phyloP scores from a whole-genome alignment of 2,888 invertebrate genomes.

The Baccha elongata region DNA sequence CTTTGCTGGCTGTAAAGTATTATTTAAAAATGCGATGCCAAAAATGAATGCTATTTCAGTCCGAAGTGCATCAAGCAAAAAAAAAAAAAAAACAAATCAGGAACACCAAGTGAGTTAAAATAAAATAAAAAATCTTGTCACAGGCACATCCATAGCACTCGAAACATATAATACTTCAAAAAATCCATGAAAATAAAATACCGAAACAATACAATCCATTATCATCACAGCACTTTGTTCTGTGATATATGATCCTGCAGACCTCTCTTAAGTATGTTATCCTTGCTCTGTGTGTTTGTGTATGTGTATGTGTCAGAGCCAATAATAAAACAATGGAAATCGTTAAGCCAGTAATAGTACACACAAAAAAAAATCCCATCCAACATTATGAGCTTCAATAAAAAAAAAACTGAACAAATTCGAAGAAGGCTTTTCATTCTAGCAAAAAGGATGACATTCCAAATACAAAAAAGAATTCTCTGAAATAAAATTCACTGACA shows the following conservation, averaged over 20 bases:
- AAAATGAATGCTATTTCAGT: slow-evolving; percentile 31
- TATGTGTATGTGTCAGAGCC: slow-evolving; percentile 38
- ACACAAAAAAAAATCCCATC: slow-evolving; percentile 6
- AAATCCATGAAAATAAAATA: slow-evolving; percentile 57
- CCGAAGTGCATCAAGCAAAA: slow-evolving; percentile 22
- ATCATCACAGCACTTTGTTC: slow-evolving; percentile 42
- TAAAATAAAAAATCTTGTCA: not conserved
- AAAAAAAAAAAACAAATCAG: slow-evolving; percentile 19
- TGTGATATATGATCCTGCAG: slow-evolving; percentile 51
- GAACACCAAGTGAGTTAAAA: not conserved
- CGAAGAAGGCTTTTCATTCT: slow-evolving; percentile 24
- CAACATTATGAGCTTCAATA: not conserved
- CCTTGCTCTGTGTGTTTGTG: slow-evolving; percentile 14
- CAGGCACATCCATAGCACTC: slow-evolving; percentile 1
- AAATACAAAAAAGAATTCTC: not conserved
- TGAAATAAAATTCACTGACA: slow-evolving; percentile 51
- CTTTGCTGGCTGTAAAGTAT: not conserved
- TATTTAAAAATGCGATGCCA: slow-evolving; percentile 33
- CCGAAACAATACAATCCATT: slow-evolving; percentile 70
- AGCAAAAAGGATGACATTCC: slow-evolving; percentile 19
- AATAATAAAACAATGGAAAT: slow-evolving; percentile 67
- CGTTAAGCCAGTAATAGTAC: slow-evolving; percentile 52
- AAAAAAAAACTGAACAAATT: slow-evolving; percentile 18
- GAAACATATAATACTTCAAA: slow-evolving; percentile 23
- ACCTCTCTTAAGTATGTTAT: slow-evolving; percentile 59